Conservation (phyloP, 2,797 vertebrate genomes). For the Poeciliopsis gracilis region DNA sequence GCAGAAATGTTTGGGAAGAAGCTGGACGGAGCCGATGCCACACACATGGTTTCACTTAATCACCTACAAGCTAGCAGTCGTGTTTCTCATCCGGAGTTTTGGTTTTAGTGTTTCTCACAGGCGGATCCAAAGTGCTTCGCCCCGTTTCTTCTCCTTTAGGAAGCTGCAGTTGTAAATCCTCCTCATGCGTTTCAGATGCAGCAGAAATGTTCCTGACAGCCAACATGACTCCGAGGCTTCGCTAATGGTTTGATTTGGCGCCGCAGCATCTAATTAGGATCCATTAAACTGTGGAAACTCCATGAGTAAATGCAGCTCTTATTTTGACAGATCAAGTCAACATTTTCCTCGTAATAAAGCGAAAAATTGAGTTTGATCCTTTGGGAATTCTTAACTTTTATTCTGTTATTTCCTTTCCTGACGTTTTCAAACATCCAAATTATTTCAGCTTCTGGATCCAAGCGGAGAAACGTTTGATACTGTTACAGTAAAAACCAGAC, state of each 20-base stretch:
- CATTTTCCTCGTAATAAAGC: background rate
- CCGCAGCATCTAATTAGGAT: constrained; percentile 44
- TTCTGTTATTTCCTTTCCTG: background rate
- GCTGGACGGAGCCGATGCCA: constrained; percentile 34
- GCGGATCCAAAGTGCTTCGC: constrained; percentile 18
- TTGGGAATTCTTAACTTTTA: background rate
- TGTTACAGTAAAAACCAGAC: too few species aligned
- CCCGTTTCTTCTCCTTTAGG: constrained; percentile 26
- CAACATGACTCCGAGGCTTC: constrained; percentile 1
- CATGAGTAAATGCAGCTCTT: constrained; percentile 35
- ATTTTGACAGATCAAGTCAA: constrained; percentile 29
- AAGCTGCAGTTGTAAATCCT: background rate
- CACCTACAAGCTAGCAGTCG: background rate
- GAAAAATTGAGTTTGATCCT: background rate
- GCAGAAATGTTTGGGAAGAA: constrained; percentile 6
- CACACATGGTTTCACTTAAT: constrained; percentile 58
- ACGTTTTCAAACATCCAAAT: background rate
- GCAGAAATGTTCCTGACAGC: background rate
- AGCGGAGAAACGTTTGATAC: too few species aligned
- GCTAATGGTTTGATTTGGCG: constrained; percentile 2
- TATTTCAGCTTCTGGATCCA: background rate
- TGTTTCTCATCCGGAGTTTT: constrained; percentile 24
- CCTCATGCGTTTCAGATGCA: background rate
- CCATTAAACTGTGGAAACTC: constrained; percentile 43
- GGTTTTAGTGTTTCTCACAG: constrained; percentile 5